A percentile compares a stretch with the other conserved stretches of the same genome.
Evolutionary conservation across 2,888 invertebrate species (phyloP).

Genomic region (Carcina quercana): DNA sequence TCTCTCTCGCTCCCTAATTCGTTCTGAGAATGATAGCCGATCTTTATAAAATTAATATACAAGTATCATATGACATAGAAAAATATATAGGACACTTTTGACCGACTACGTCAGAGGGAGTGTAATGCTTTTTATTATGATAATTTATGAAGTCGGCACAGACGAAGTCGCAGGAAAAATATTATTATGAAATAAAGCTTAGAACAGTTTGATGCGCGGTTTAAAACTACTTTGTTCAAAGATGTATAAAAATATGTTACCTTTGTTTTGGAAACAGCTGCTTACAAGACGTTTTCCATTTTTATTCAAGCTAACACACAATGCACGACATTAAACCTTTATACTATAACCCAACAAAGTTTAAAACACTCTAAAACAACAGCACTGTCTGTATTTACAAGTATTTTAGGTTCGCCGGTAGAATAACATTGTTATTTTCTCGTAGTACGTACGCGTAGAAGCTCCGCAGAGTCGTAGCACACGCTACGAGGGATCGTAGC

Average conservation of each 20-base stretch:
- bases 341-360: constrained; percentile 7
- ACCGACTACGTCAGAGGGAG: too few relatives aligned
- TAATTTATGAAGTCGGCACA: too few relatives aligned
- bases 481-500: constrained; percentile 45
- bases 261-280: too few relatives aligned
- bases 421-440: constrained; percentile 19
- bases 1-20: too few relatives aligned
- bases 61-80: not conserved
- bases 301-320: not conserved
- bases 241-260: too few relatives aligned
- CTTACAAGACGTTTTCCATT: not conserved
- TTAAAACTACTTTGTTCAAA: too few relatives aligned
- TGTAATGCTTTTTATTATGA: too few relatives aligned
- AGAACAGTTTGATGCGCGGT: too few relatives aligned
- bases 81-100: not conserved
- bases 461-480: constrained; percentile 24
- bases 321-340: not conserved
- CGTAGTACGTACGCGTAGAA: constrained; percentile 23
- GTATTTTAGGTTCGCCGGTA: constrained; percentile 24
- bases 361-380: constrained; percentile 9
- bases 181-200: too few relatives aligned
- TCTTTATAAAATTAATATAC: not conserved
- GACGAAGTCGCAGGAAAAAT: too few relatives aligned
- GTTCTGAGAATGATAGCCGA: not conserved
- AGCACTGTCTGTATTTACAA: constrained; percentile 11